A percentile compares a stretch with the other conserved stretches of the same genome.
Conservation (phyloP, 2,113 vertebrate species). For the Agelaius tricolor region DNA sequence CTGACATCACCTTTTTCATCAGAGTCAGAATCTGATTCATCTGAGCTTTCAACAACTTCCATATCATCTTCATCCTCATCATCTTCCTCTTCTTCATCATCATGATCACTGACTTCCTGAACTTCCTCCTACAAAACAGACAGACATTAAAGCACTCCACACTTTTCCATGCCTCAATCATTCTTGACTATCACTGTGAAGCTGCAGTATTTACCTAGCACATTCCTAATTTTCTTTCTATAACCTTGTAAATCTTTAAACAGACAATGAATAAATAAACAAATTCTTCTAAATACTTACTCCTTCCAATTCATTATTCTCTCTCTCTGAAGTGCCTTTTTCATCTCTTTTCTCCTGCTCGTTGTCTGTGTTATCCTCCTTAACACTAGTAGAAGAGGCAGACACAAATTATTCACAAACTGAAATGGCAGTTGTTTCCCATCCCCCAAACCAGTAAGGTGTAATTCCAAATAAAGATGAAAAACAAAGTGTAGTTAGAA, state of each 20-base stretch:
- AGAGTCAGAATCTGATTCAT: slow-evolving; percentile 92
- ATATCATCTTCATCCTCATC: slow-evolving; percentile 91
- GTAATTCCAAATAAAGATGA: slow-evolving; percentile 34
- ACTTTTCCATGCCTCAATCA: not conserved
- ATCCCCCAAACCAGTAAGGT: not conserved
- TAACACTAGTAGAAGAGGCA: slow-evolving; percentile 76
- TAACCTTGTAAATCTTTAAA: not conserved
- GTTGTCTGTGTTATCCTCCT: slow-evolving; percentile 86
- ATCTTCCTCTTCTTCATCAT: slow-evolving; percentile 89
- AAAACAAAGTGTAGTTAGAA: not conserved
- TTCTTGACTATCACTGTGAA: not conserved
- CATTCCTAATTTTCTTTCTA: not conserved
- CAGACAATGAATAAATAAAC: not conserved
- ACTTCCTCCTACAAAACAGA: slow-evolving; percentile 77
- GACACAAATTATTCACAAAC: not conserved
- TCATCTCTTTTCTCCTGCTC: slow-evolving; percentile 89
- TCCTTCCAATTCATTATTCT: slow-evolving; percentile 80
- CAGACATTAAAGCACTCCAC: not conserved
- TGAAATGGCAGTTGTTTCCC: not conserved
- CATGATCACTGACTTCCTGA: slow-evolving; percentile 90
- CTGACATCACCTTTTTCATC: slow-evolving; percentile 90
- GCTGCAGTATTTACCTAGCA: not conserved
- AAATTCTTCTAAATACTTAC: slow-evolving; percentile 71
- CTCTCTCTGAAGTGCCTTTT: slow-evolving; percentile 79
- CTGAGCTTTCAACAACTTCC: slow-evolving; percentile 89